Evolutionary conservation across 2,113 vertebrate species (phyloP).

Genomic region (Melanerpes aurifrons): DNA sequence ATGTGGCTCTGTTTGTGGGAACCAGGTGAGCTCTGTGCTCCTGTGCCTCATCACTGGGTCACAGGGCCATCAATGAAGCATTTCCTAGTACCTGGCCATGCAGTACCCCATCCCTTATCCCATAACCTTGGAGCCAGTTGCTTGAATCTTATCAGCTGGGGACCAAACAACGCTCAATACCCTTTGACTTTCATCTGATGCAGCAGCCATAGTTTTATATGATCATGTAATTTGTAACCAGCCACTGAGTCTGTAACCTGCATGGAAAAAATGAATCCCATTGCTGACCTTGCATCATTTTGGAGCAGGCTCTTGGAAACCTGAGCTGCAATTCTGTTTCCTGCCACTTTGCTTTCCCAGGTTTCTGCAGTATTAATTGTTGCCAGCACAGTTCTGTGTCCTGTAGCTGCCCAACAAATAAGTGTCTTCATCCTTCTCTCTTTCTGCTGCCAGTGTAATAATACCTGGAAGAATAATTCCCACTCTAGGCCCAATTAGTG

Average conservation of each 20-base stretch:
- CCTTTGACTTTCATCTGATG: background rate
- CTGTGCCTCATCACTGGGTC: background rate
- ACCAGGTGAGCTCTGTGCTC: background rate
- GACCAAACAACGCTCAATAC: background rate
- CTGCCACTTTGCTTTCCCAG: background rate
- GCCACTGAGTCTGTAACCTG: background rate
- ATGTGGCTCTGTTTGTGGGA: background rate
- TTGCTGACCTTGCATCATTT: background rate
- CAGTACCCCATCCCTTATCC: rapidly evolving
- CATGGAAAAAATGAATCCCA: background rate
- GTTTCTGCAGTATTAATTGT: constrained; percentile 30
- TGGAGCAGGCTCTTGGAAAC: background rate
- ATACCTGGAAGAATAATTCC: background rate
- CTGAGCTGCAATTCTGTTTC: background rate
- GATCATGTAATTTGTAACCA: background rate
- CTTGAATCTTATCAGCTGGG: background rate
- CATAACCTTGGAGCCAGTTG: background rate
- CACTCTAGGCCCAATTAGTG: background rate
- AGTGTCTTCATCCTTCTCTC: background rate
- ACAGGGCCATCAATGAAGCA: rapidly evolving
- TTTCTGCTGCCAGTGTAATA: background rate
- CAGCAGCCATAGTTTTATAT: background rate
- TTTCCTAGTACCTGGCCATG: background rate
- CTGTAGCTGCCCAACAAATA: background rate
- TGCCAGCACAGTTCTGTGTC: background rate